Evolutionary conservation across 2,797 vertebrate genomes (phyloP), one percentile per base, ranked within the genome.

Genomic region (Scomberomorus guttatus): DNA sequence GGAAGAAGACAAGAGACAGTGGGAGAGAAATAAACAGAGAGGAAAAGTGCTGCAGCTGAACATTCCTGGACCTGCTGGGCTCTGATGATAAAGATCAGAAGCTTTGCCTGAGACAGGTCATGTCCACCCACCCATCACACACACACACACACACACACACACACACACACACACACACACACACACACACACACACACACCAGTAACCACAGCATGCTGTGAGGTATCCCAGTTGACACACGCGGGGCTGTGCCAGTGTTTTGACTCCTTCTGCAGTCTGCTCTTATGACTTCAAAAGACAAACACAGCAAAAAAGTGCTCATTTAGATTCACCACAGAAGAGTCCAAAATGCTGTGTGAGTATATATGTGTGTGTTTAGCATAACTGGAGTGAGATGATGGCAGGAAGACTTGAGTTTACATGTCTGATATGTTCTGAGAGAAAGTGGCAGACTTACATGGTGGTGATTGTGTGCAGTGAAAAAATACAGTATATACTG

Each of bases 31-130:
- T 81, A 85, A 87, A 89, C 80, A 79, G 58, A 75, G 55, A 51
- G 63, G 70, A 88, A 94, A 94, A 93, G 94, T 95, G 95, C 94
- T 94, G 74, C 95, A 95, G 94, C 87, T 39, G 58, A 80, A 90
- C 93, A 89, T 89, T 94, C 88, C 87, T 82, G 72, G 78, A 87
- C 85, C 80, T 79, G 85, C 87, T 77, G 87, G 77, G 87, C 88
- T 87, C 85, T 80, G 84, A 80, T 63, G 87, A 90, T 85, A 88
- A 80, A 89, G 77, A 88, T 80, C 83, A 77, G 80, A 84, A 69
- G 77, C 77, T 57, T 27, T 63, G 85, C 51, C 66, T 82, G 54
- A 77, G 64, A 86, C 71, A 18, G 78, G 84, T 83, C 84, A 58
- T 65, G 73, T 54, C 62, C 72, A 84, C 70, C 69, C 55, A 79